A percentile compares a stretch with the other conserved stretches of the same genome.
These are phyloP conservation scores for Trissoscelio sp. DNA, from an alignment of 2,888 invertebrate species.

Conservation along the genomic window DNA sequence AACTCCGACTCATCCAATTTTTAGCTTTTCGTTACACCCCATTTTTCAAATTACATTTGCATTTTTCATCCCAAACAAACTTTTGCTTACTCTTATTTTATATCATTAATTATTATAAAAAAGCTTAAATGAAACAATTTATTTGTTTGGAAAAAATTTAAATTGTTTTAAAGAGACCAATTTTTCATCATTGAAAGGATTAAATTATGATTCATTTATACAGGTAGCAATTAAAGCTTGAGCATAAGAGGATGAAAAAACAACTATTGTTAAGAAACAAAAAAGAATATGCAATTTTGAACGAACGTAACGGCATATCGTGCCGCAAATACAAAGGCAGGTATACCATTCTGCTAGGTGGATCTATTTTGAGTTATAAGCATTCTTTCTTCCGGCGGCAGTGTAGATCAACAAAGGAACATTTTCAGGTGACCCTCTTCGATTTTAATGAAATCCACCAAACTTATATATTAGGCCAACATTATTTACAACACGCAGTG, in stretches of 20 bases:
- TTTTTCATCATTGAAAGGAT: too few species aligned
- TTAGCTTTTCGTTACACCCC: neutral
- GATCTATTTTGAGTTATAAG: slow-evolving; percentile 65
- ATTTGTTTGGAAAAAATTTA: too few species aligned
- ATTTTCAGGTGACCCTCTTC: slow-evolving; percentile 62
- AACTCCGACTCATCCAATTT: neutral
- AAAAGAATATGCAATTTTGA: slow-evolving; percentile 54
- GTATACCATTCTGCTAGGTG: slow-evolving; percentile 63
- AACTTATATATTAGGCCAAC: slow-evolving; percentile 36
- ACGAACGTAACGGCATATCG: slow-evolving; percentile 63
- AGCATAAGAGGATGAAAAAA: slow-evolving; percentile 15
- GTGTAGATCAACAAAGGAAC: slow-evolving; percentile 61
- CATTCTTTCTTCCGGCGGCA: slow-evolving; percentile 65
- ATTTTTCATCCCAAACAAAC: neutral
- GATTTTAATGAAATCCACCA: slow-evolving; percentile 57
- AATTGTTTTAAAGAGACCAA: too few species aligned
- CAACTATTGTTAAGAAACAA: slow-evolving; percentile 35
- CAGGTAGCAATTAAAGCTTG: slow-evolving; percentile 31
- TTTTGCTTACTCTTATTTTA: too few species aligned
- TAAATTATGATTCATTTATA: slow-evolving; percentile 34
- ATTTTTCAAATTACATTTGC: neutral
- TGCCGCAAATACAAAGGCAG: slow-evolving; percentile 65
- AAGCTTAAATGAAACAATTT: too few species aligned
- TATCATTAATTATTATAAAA: too few species aligned
- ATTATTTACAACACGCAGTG: slow-evolving; percentile 20